A percentile compares a stretch with the other conserved stretches of the same genome.
Conservation (phyloP, 2,888 invertebrate species). For the Brenthis ino region DNA sequence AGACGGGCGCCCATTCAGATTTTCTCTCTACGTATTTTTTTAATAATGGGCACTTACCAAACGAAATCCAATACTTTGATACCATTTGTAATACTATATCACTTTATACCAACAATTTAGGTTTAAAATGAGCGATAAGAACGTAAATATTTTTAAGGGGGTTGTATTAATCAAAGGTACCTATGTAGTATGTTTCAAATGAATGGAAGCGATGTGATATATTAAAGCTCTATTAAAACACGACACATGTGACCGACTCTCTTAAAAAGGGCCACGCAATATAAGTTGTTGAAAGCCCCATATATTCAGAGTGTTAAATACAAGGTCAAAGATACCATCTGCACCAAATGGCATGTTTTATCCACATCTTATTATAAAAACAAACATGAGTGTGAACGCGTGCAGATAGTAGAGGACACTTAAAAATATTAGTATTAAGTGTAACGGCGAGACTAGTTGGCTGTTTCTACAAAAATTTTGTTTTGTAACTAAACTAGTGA, state of each 20-base stretch:
- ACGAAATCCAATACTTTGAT: constrained; percentile 43
- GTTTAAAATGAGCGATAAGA: constrained; percentile 10
- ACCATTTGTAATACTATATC: constrained; percentile 36
- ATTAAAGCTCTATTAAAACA: constrained; percentile 18
- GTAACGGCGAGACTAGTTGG: too few species aligned
- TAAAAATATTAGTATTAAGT: too few species aligned
- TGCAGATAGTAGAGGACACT: background rate
- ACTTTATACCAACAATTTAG: constrained; percentile 30
- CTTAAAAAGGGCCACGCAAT: constrained; percentile 6
- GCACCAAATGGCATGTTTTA: constrained; percentile 24
- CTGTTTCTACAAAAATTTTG: too few species aligned
- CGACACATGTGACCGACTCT: constrained; percentile 11
- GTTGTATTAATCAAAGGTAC: background rate
- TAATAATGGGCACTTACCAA: constrained; percentile 46
- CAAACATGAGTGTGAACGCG: background rate
- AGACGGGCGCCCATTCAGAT: constrained; percentile 57
- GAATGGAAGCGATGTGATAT: constrained; percentile 1
- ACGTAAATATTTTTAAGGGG: constrained; percentile 1
- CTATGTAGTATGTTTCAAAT: background rate
- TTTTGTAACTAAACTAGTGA: too few species aligned
- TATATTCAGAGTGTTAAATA: constrained; percentile 6
- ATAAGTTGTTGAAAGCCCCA: constrained; percentile 19
- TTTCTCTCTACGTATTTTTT: constrained; percentile 51
- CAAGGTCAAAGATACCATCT: constrained; percentile 31
- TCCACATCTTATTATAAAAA: constrained; percentile 21